Conservation (phyloP, 2,797 vertebrate genomes). For the Clarias fuscus region DNA sequence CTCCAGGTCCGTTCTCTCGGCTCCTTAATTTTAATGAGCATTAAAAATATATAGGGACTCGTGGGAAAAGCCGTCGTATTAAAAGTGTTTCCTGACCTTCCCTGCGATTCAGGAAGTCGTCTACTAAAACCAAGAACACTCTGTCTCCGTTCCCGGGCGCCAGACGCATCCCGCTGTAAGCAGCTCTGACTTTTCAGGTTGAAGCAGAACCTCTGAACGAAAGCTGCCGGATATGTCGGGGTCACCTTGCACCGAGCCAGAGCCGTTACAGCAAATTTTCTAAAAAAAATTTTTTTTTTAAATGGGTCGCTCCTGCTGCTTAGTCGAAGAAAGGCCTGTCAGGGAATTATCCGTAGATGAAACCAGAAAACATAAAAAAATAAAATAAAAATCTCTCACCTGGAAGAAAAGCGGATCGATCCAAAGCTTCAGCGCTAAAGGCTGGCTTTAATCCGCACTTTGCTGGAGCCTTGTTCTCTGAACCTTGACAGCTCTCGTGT, state of each 20-base stretch:
- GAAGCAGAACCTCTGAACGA: neutral
- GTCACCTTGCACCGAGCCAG: slow-evolving; percentile 39
- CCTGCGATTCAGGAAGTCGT: neutral
- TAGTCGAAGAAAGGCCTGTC: slow-evolving; percentile 61
- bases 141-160: neutral
- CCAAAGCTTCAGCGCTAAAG: slow-evolving; percentile 68
- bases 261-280: slow-evolving; percentile 10
- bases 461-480: slow-evolving; percentile 70
- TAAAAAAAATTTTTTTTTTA: slow-evolving; percentile 11
- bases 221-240: neutral
- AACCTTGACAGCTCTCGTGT: slow-evolving; percentile 73
- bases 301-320: slow-evolving; percentile 36
- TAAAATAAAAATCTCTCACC: slow-evolving; percentile 71
- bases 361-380: slow-evolving; percentile 50
- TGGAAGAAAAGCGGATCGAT: slow-evolving; percentile 74
- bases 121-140: neutral
- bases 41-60: neutral
- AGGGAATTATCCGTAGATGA: slow-evolving; percentile 38
- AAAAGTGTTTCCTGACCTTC: slow-evolving; percentile 18
- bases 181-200: neutral
- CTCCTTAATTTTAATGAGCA: neutral
- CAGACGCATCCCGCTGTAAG: neutral
- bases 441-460: slow-evolving; percentile 75
- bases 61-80: neutral
- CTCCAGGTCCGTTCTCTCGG: neutral